Conservation (phyloP, 1,140 invertebrate species). For the Limonius californicus region DNA sequence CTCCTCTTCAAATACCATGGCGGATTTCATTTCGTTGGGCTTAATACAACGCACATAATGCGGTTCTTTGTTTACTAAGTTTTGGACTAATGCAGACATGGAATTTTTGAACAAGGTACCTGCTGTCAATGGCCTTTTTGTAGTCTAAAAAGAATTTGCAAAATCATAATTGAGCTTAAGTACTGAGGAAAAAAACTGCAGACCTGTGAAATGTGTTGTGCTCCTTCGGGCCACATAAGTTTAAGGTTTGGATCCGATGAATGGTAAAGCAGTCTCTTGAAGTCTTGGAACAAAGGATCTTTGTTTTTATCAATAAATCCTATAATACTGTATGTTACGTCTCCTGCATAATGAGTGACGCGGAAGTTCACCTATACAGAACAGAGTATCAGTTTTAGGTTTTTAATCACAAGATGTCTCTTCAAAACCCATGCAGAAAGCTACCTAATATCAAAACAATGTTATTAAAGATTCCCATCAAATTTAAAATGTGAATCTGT, state of each 20-base stretch:
- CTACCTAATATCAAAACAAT: no score
- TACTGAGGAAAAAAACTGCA: no score
- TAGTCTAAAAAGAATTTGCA: conserved; percentile 62
- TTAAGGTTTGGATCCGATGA: conserved; percentile 73
- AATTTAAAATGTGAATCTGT: no score
- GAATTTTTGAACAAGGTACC: conserved; percentile 93
- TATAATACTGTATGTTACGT: conserved; percentile 85
- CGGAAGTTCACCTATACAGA: conserved; percentile 32
- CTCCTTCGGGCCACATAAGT: conserved; percentile 94
- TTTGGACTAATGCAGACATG: conserved; percentile 86
- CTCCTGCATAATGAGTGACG: conserved; percentile 85
- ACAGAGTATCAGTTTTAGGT: no score
- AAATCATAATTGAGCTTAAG: neutral
- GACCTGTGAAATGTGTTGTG: conserved; percentile 81
- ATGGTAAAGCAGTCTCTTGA: conserved; percentile 85
- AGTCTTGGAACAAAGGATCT: conserved; percentile 93
- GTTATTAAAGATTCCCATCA: no score
- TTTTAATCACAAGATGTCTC: no score
- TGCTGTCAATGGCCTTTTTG: conserved; percentile 88
- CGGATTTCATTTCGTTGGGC: conserved; percentile 89
- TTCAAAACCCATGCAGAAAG: no score
- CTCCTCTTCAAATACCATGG: conserved; percentile 72
- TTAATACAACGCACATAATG: conserved; percentile 97
- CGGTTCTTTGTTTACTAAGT: conserved; percentile 86
- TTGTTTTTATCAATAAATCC: conserved; percentile 96